phyloP scores from a whole-genome alignment of 2,797 vertebrate genomes.

The Botia kubotai region DNA sequence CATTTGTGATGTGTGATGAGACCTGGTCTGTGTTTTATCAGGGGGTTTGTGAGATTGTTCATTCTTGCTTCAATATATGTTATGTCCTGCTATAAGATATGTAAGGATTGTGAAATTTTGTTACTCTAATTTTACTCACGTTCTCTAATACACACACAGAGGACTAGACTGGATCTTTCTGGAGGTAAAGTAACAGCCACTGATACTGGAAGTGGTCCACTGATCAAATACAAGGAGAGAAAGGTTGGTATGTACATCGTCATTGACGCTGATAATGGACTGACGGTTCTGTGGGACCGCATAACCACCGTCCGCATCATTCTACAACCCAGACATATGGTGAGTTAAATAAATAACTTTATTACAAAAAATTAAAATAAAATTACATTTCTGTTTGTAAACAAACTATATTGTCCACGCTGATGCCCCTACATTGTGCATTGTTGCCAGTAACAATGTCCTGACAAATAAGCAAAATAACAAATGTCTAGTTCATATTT shows the following conservation, averaged over 20 bases:
- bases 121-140: not conserved
- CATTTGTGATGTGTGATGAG: no score
- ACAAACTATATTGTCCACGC: not conserved
- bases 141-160: slow-evolving; percentile 59
- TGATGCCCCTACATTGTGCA: not conserved
- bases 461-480: not conserved
- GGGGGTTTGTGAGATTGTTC: no score
- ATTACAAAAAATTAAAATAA: no score
- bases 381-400: not conserved
- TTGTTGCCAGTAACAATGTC: not conserved
- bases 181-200: slow-evolving; percentile 63
- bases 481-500: not conserved
- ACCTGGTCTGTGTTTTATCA: no score
- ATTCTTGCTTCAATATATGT: no score
- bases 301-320: slow-evolving; percentile 77
- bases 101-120: not conserved
- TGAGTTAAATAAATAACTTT: slow-evolving; percentile 62
- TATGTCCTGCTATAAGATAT: no score
- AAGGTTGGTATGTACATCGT: slow-evolving; percentile 74
- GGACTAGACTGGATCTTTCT: slow-evolving; percentile 71
- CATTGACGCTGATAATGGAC: slow-evolving; percentile 73
- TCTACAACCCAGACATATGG: slow-evolving; percentile 74
- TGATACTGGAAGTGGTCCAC: slow-evolving; percentile 45
- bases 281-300: slow-evolving; percentile 79
- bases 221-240: slow-evolving; percentile 67